A percentile compares a stretch with the other conserved stretches of the same genome.
phyloP scores from a whole-genome alignment of 1,140 invertebrate genomes.

The Plectrocnemia conspersa region DNA sequence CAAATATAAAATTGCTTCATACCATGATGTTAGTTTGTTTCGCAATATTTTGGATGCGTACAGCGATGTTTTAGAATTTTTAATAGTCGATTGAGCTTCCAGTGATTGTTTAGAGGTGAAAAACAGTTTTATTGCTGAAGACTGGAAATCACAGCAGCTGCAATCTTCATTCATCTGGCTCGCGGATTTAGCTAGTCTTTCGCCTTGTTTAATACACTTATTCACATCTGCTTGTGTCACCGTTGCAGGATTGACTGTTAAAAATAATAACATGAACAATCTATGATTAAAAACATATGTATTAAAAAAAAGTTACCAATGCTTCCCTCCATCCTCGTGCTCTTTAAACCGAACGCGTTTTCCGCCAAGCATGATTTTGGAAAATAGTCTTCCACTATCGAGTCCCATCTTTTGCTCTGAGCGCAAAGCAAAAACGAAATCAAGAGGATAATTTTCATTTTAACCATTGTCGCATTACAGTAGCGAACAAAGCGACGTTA shows the following conservation, averaged over 20 bases:
- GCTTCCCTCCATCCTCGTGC: not conserved
- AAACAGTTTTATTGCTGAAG: conserved; percentile 18
- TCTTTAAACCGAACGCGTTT: not conserved
- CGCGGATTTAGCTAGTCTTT: conserved; percentile 13
- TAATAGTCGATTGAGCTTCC: conserved; percentile 1
- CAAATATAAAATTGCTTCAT: conserved; percentile 9
- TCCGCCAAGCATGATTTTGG: conserved; percentile 12
- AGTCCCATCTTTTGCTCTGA: conserved; percentile 16
- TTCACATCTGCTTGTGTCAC: conserved; percentile 22
- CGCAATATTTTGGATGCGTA: conserved; percentile 26
- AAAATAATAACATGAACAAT: not conserved
- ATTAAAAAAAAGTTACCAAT: not conserved
- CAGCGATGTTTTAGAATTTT: conserved; percentile 21
- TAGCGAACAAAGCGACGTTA: too few relatives aligned
- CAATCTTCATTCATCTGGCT: not conserved
- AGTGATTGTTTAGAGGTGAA: conserved; percentile 10
- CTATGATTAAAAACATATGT: not conserved
- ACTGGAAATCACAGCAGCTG: conserved; percentile 11
- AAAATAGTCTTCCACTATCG: conserved; percentile 22
- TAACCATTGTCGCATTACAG: too few relatives aligned
- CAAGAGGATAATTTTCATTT: too few relatives aligned
- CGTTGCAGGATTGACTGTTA: not conserved
- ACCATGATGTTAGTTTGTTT: conserved; percentile 29
- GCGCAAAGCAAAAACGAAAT: too few relatives aligned
- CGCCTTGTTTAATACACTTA: conserved; percentile 17